These are phyloP conservation scores for Varanus komodoensis DNA, from an alignment of 2,113 vertebrate genomes.

Conservation along the genomic window DNA sequence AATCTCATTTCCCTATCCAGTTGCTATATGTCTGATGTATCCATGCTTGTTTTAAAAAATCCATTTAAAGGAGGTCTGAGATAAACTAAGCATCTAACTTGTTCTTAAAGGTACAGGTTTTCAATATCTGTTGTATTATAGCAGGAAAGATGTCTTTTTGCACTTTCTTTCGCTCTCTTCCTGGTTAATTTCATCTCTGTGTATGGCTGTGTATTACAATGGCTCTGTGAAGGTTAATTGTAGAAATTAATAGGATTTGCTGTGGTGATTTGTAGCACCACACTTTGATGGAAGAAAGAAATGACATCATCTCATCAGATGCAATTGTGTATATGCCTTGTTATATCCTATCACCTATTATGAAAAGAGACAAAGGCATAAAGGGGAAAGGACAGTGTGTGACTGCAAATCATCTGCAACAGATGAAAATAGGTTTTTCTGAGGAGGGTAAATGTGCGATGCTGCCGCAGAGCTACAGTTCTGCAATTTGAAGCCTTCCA, in stretches of 20 bases:
- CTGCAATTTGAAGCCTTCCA: background rate
- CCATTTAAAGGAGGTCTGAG: background rate
- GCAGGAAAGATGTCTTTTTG: slow-evolving; percentile 13
- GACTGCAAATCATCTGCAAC: slow-evolving; percentile 25
- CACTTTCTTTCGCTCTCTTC: slow-evolving; percentile 23
- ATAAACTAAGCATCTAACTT: background rate
- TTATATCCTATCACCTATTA: slow-evolving; percentile 30
- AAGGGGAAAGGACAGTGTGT: slow-evolving; percentile 35
- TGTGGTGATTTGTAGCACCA: slow-evolving; percentile 39
- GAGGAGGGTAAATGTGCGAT: slow-evolving; percentile 26
- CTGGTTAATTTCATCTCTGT: slow-evolving; percentile 32
- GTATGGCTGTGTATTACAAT: slow-evolving; percentile 30
- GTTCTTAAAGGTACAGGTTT: slow-evolving; percentile 23
- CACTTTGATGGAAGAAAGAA: slow-evolving; percentile 36
- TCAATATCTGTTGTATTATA: slow-evolving; percentile 23
- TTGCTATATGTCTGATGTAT: background rate
- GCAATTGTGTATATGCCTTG: slow-evolving; percentile 3
- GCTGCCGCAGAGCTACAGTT: background rate
- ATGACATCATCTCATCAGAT: background rate
- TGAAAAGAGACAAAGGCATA: slow-evolving; percentile 47
- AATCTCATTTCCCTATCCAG: background rate
- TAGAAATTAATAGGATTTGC: slow-evolving; percentile 12
- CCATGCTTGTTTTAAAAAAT: background rate
- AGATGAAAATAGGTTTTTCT: slow-evolving; percentile 40
- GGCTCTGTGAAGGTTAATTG: slow-evolving; percentile 48